Base-by-base conservation (phyloP, 2,797 vertebrate genomes). In the Phataginus tricuspis region DNA sequence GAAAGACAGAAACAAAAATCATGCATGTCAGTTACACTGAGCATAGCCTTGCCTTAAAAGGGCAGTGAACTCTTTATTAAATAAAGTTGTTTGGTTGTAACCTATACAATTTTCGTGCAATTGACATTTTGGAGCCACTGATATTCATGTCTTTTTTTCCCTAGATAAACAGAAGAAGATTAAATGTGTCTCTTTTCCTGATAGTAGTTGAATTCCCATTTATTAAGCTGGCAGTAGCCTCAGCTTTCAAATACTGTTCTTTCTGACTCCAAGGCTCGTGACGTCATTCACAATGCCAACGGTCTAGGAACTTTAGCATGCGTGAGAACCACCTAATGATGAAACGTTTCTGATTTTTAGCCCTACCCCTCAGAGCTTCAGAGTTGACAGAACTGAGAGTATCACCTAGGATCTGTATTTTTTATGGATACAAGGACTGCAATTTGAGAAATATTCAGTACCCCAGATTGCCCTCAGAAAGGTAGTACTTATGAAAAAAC, bases 31-130 rank as follows among this genome's bases (percentile, higher is more conserved):
- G 16, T 79, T 88, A 59, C 4, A 5, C 8, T 68, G 69, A 91
- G 96, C 37, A 14, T 25, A 92, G 72, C 1, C 45, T 88, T 92
- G 75, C 15, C 37, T 21, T 51, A 57, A 88, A 84, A 87, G 34
- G 86, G 68, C 23, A 87, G 78, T 64, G 88, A 53, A 71, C 83
- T 85, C 7, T 84, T 85, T 39, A 53, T 31, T 68, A 84, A 95
- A 84, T 34, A 78, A n/a, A 94, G 19, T 34, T 72, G 11, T 8
- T 95, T 96, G 7, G 37, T 39, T 95, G 63, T 66, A 84, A 97
- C 88, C n/a, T 23, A 80, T 45, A 86, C 90, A 95, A 93, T 63
- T 8, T 94, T 95, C 42, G 95, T 55, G 64, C 96, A 97, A 96
- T 69, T 37, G 29, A 53, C n/a, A 59, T 85, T 95, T 97, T 75